These are phyloP conservation scores for Protobothrops flavoviridis DNA, from an alignment of 2,113 vertebrate species.

Conservation along the genomic window DNA sequence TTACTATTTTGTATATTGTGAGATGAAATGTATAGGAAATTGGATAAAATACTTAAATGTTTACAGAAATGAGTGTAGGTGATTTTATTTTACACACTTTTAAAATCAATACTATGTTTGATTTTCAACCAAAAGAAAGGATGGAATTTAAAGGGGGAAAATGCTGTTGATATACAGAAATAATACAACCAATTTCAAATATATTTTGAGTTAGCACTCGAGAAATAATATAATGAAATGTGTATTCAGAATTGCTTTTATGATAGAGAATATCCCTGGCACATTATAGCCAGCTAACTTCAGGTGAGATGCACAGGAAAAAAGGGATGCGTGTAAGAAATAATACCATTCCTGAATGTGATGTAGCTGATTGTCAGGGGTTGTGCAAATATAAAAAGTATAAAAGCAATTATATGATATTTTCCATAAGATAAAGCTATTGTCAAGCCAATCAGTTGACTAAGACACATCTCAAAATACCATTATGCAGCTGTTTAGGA, in stretches of 20 bases:
- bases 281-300: not conserved
- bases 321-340: not conserved
- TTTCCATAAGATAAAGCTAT: not conserved
- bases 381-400: not conserved
- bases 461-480: not conserved
- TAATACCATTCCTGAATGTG: not conserved
- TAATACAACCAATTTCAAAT: not conserved
- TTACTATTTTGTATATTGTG: not conserved
- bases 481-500: not conserved
- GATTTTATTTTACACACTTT: not conserved
- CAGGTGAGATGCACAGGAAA: not conserved
- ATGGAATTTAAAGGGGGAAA: not conserved
- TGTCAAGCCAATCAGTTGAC: not conserved
- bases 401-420: not conserved
- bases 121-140: not conserved
- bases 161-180: not conserved
- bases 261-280: not conserved
- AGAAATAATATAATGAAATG: not conserved
- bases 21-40: not conserved
- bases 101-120: not conserved
- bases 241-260: not conserved
- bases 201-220: not conserved
- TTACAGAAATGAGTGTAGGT: not conserved
- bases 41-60: not conserved
- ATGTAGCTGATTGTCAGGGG: not conserved